Percentiles rank a stretch among this genome's conserved stretches.
Conservation (phyloP, 2,113 vertebrate species). For the Callaeas wilsoni region DNA sequence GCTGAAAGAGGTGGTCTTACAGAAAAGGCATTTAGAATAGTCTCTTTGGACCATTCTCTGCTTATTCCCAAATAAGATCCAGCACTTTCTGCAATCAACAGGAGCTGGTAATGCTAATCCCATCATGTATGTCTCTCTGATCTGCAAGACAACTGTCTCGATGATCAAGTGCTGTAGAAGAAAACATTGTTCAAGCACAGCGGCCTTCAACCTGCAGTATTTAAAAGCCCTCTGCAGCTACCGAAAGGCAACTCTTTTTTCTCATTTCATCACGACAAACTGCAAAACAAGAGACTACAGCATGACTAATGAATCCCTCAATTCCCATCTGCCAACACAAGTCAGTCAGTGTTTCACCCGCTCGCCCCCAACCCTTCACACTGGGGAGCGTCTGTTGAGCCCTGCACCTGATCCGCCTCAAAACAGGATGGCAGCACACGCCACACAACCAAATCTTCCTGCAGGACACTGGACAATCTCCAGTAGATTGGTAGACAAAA, state of each 20-base stretch:
- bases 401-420: neutral
- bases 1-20: neutral
- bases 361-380: neutral
- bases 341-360: neutral
- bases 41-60: neutral
- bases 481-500: neutral
- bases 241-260: neutral
- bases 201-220: neutral
- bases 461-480: neutral
- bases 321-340: constrained; percentile 35
- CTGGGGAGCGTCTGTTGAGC: neutral
- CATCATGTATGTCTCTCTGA: neutral
- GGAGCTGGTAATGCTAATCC: neutral
- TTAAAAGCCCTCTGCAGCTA: neutral
- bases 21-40: neutral
- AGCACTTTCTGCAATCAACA: neutral
- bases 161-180: neutral
- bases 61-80: neutral
- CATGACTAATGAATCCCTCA: constrained; percentile 44
- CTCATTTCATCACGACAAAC: neutral
- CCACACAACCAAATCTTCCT: neutral
- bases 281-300: constrained; percentile 34
- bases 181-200: neutral
- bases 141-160: neutral
- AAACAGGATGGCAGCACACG: neutral